These are phyloP conservation scores for Orius insidiosus DNA, from an alignment of 1,140 invertebrate genomes.

Conservation along the genomic window DNA sequence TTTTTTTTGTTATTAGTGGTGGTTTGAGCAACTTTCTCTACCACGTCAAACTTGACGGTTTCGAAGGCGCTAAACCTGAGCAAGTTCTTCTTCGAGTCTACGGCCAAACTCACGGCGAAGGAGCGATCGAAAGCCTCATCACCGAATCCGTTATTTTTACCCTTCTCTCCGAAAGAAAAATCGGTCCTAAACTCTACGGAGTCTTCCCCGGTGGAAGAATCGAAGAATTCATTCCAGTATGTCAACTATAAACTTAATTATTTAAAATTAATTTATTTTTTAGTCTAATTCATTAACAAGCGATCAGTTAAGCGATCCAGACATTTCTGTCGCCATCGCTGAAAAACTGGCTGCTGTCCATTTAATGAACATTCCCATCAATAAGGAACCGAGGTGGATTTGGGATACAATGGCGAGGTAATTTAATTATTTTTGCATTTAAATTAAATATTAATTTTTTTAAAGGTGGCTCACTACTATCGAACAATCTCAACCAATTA, in stretches of 20 bases:
- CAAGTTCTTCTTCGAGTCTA: constrained; percentile 77
- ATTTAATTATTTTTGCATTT: too few species aligned
- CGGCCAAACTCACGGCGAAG: constrained; percentile 73
- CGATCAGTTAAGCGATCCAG: neutral
- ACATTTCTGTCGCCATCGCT: constrained; percentile 41
- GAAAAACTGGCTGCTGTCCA: constrained; percentile 86
- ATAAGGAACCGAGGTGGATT: constrained; percentile 84
- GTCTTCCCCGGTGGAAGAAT: constrained; percentile 90
- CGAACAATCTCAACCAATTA: constrained; percentile 9
- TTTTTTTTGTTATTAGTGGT: constrained; percentile 53
- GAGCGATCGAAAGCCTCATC: constrained; percentile 66
- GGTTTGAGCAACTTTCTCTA: constrained; percentile 69
- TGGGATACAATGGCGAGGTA: constrained; percentile 74
- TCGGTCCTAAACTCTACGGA: constrained; percentile 89
- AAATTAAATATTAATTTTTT: neutral
- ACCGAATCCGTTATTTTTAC: constrained; percentile 94
- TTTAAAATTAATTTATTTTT: neutral
- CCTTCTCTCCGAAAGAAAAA: constrained; percentile 71
- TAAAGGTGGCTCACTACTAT: constrained; percentile 18
- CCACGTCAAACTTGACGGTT: constrained; percentile 42
- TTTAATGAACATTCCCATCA: constrained; percentile 78
- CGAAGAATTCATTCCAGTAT: constrained; percentile 88
- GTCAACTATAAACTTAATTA: constrained; percentile 17
- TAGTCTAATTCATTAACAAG: neutral
- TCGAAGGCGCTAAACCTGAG: constrained; percentile 29